These are phyloP conservation scores for Dermolepida albohirtum DNA, from an alignment of 2,888 invertebrate genomes.

Conservation along the genomic window DNA sequence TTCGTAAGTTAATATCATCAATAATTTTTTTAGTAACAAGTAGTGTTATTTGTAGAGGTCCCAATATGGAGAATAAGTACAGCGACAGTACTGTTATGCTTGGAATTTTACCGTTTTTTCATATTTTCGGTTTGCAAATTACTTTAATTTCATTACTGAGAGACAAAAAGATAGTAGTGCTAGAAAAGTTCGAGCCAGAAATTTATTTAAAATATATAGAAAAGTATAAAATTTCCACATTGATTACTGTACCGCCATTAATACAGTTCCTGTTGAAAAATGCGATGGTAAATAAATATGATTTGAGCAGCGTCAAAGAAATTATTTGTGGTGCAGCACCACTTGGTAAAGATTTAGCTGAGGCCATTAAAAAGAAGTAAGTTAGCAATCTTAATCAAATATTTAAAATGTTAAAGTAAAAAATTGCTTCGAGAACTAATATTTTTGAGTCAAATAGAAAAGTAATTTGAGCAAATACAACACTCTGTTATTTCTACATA, in stretches of 20 bases:
- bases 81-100: neutral
- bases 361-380: conserved; percentile 34
- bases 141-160: conserved; percentile 6
- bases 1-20: conserved; percentile 15
- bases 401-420: too few relatives aligned
- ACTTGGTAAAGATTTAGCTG: conserved; percentile 67
- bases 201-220: conserved; percentile 26
- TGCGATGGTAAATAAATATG: conserved; percentile 78
- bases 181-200: conserved; percentile 35
- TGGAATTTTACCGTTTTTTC: conserved; percentile 30
- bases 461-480: too few relatives aligned
- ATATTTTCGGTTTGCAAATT: conserved; percentile 34
- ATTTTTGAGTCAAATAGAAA: too few relatives aligned
- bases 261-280: conserved; percentile 85
- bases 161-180: conserved; percentile 13
- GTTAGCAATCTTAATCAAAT: too few relatives aligned
- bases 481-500: too few relatives aligned
- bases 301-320: conserved; percentile 75
- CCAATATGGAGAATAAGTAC: neutral
- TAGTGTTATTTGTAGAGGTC: neutral
- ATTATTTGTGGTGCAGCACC: conserved; percentile 85
- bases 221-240: conserved; percentile 47
- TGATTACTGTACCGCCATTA: conserved; percentile 83
- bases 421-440: too few relatives aligned
- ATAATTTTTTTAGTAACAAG: neutral